Base-by-base conservation (phyloP, 2,113 vertebrate species). In the Pithys albifrons region DNA sequence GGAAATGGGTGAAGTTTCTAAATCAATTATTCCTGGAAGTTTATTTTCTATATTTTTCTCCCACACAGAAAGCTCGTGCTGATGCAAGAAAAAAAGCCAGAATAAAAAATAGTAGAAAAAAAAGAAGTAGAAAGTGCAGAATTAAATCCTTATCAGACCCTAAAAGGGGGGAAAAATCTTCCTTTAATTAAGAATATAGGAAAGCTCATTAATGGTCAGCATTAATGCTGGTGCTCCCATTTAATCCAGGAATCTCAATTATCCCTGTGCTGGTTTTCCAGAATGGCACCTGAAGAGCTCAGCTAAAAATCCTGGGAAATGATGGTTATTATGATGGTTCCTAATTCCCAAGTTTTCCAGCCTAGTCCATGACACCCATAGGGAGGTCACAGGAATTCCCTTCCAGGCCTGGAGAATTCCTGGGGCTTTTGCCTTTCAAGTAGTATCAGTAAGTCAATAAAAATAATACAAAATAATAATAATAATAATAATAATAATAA, bases 191-290 rank as follows among this genome's bases (percentile, higher is more conserved):
- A 28, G 51, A 51, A 52, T 52, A 52, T 28, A 52, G 27, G 51
- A 52, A 27, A 27, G 51, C 14, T 27, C 25, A 52, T 52, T 27
- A 52, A 8, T 51, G 49, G 58, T 29, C 59, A 55, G 28, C 12
- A 14, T 39, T 37, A 20, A 15, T 35, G 31, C 54, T 41, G 19
- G 11, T 8, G 23, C 25, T 33, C 11, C 48, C 54, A 27, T 17
- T 28, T 27, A 51, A 41, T 27, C 55, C 85, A 35, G 8, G 55
- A 12, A 59, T 4, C 45, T 15, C 71, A 9, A 7, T 24, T 28
- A 19, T 20, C 35, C 24, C 5, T 0, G 0, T 16, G 25, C 62
- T 69, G 1, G 8, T 37, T 20, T 67, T 25, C 28, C 64, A 51
- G 55, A 65, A 51, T 3, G 12, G 8, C 73, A 54, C 41, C 82